Evolutionary conservation across 2,797 vertebrate species (phyloP), one percentile per base, ranked within the genome.

Genomic region (Aeoliscus strigatus): DNA sequence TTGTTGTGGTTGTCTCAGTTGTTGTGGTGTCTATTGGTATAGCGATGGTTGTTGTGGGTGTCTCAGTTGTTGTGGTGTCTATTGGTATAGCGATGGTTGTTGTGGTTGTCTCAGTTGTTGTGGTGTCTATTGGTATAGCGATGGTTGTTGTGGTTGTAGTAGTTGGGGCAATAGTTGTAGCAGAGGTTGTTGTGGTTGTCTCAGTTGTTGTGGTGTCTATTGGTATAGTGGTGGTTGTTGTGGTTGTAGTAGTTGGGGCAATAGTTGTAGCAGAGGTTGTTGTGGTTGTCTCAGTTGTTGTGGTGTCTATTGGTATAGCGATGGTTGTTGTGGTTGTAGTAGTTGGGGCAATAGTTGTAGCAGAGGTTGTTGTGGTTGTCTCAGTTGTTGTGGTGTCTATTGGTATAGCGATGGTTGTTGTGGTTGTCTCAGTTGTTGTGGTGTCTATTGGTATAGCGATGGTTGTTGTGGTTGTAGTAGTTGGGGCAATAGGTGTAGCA

Each of bases 301-400:
- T 13, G 14, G 29, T 31, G 8, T 17, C 11, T 1, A 8, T 27
- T 27, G 24, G 10, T 27, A 14, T 5, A 4, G 32, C 27, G 17
- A 23, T 9, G n/a, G 12, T 28, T 28, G 33, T 29, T 33, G 30
- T 31, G 2, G 12, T 9, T 3, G 30, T 7, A 2, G 14, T 14
- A 2, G 32, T 11, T 2, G 32, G n/a, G n/a, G n/a, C 18, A 18
- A 11, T 16, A 8, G 15, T 35, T 44, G 16, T 6, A 23, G 28
- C 27, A 4, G 35, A 2, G 10, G 14, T 8, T 18, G 60, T 45
- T 8, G 52, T 49, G 14, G 39, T 18, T 36, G 54, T 56, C 8
- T 14, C 14, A 4, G 51, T 46, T 27, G 43, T 11, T 25, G 15
- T 11, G 18, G 18, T 4, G 21, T 18, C n/a, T 23, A 16, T 12